Percentiles rank a stretch among this genome's conserved stretches.
These are phyloP conservation scores for Catonia carolina DNA, from an alignment of 2,888 invertebrate species.

Conservation along the genomic window DNA sequence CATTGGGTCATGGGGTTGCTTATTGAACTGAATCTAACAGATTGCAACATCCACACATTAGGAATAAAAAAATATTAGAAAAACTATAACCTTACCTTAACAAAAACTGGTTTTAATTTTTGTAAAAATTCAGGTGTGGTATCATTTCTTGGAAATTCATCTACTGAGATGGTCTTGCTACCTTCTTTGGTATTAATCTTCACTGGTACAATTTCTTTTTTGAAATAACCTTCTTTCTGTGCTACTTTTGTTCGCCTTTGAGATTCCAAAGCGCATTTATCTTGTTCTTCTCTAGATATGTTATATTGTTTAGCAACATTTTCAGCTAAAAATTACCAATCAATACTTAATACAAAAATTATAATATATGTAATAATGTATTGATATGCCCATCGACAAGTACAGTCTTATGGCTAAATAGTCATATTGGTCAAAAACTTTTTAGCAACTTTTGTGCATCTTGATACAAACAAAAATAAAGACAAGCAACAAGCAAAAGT, in stretches of 20 bases:
- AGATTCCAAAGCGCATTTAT: constrained; percentile 58
- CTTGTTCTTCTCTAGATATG: constrained; percentile 62
- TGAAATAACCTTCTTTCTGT: constrained; percentile 55
- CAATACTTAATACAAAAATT: too few species aligned
- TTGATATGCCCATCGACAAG: too few species aligned
- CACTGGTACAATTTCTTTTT: constrained; percentile 65
- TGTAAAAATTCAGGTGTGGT: constrained; percentile 53
- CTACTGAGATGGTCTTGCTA: constrained; percentile 47
- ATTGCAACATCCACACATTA: too few species aligned
- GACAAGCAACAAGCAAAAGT: too few species aligned
- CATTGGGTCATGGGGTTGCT: too few species aligned
- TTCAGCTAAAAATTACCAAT: constrained; percentile 63
- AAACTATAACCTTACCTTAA: constrained; percentile 48
- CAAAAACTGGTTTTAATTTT: constrained; percentile 59
- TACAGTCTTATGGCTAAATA: too few species aligned
- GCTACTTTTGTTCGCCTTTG: constrained; percentile 59
- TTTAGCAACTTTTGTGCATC: too few species aligned
- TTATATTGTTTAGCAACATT: constrained; percentile 61
- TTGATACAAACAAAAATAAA: too few species aligned
- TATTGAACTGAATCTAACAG: too few species aligned
- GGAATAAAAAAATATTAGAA: too few species aligned
- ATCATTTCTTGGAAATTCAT: constrained; percentile 63
- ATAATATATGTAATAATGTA: too few species aligned
- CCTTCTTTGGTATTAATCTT: constrained; percentile 47
- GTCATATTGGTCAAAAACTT: too few species aligned